Percentiles rank a stretch among this genome's conserved stretches.
These are phyloP conservation scores for Mactromeris polynyma DNA, from an alignment of 2,888 invertebrate genomes.

Conservation along the genomic window DNA sequence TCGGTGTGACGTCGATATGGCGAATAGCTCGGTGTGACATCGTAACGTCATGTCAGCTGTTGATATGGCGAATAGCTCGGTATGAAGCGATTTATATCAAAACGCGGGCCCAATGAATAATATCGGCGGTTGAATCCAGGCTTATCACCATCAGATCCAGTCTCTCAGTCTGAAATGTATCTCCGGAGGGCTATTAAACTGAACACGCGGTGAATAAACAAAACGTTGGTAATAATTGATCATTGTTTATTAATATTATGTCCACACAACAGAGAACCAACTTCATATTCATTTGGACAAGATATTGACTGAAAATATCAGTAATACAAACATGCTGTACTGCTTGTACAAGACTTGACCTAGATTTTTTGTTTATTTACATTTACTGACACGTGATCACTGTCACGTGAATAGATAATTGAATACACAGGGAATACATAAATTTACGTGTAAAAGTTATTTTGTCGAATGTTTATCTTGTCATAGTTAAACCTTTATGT, in stretches of 20 bases:
- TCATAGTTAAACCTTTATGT: not conserved
- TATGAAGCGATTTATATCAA: no score
- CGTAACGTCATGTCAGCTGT: no score
- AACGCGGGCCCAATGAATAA: no score
- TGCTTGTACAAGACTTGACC: not conserved
- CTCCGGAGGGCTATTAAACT: not conserved
- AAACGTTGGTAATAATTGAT: not conserved
- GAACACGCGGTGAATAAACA: not conserved
- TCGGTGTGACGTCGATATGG: no score
- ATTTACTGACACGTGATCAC: not conserved
- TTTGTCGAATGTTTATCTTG: no score
- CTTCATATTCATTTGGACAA: not conserved
- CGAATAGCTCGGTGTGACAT: no score
- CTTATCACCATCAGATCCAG: no score
- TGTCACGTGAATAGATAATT: not conserved
- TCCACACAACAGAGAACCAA: not conserved
- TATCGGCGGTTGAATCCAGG: no score
- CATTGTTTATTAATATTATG: not conserved
- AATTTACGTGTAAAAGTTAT: no score
- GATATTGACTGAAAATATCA: not conserved
- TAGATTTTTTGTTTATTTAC: conserved; percentile 6
- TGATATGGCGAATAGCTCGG: no score
- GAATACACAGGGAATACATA: not conserved
- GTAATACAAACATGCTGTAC: no score
- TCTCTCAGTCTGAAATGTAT: not conserved